Conservation (phyloP, 1,140 invertebrate species). For the Aradophagus sp. region DNA sequence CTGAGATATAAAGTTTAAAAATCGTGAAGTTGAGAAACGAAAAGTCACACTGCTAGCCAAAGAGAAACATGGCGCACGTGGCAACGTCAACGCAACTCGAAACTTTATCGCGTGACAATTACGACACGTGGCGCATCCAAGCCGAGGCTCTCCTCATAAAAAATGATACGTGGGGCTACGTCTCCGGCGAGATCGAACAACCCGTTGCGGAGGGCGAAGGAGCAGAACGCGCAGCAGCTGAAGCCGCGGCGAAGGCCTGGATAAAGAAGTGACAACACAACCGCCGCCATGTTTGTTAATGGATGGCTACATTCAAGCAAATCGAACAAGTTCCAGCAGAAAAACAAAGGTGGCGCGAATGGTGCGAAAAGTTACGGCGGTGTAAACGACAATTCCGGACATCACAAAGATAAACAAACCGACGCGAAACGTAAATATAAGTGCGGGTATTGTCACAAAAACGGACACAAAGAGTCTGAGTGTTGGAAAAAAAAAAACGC, state of each 20-base stretch:
- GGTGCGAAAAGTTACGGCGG: no score
- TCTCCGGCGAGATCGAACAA: conserved; percentile 16
- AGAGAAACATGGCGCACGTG: no score
- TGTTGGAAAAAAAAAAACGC: conserved; percentile 10
- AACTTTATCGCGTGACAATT: no score
- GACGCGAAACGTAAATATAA: conserved; percentile 8
- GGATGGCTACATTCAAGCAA: conserved; percentile 1
- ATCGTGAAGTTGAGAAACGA: no score
- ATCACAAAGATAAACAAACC: conserved; percentile 5
- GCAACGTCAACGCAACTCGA: no score
- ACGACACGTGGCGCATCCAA: no score
- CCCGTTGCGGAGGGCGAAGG: conserved; percentile 13
- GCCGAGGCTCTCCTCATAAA: neutral
- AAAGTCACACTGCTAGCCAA: no score
- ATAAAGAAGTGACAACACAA: neutral
- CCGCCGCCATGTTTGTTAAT: conserved; percentile 17
- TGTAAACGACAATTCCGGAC: conserved; percentile 7
- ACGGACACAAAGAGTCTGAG: conserved; percentile 11
- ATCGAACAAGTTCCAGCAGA: conserved; percentile 1
- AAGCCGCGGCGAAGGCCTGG: conserved; percentile 14
- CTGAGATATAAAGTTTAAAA: no score
- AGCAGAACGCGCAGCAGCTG: neutral
- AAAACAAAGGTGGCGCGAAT: conserved; percentile 5
- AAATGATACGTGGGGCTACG: conserved; percentile 24
- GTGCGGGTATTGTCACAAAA: conserved; percentile 17